phyloP scores from a whole-genome alignment of 2,888 invertebrate species.

The Protodeltote pygarga region DNA sequence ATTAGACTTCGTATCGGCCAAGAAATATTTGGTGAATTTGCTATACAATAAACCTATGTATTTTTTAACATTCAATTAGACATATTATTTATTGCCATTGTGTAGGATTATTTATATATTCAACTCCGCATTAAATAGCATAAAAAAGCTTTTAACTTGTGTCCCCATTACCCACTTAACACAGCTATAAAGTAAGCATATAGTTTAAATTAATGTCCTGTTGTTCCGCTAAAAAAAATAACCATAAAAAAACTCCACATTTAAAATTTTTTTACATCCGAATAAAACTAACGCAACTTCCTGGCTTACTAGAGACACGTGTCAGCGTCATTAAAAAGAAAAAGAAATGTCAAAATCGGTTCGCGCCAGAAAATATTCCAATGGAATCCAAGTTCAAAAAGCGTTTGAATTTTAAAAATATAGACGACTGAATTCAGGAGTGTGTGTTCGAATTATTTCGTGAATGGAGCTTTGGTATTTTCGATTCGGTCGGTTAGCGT shows the following conservation, averaged over 20 bases:
- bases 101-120: too few species aligned
- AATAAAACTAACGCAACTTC: constrained; percentile 54
- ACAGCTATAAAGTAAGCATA: constrained; percentile 33
- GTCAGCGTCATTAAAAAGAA: constrained; percentile 42
- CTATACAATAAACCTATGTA: too few species aligned
- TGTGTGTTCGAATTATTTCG: constrained; percentile 26
- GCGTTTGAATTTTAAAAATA: constrained; percentile 45
- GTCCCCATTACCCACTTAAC: constrained; percentile 13
- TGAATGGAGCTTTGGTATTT: constrained; percentile 44
- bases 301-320: constrained; percentile 48
- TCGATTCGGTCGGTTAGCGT: constrained; percentile 54
- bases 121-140: too few species aligned
- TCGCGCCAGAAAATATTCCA: constrained; percentile 52
- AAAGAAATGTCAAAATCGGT: constrained; percentile 51
- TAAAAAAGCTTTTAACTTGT: constrained; percentile 15
- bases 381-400: constrained; percentile 56
- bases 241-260: constrained; percentile 44
- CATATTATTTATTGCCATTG: too few species aligned
- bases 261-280: constrained; percentile 49
- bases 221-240: constrained; percentile 48
- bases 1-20: constrained; percentile 1
- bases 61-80: too few species aligned
- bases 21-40: too few species aligned
- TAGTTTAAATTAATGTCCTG: constrained; percentile 38
- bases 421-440: constrained; percentile 43